These are phyloP conservation scores for Anodontia alba DNA, from an alignment of 2,888 invertebrate species.

Conservation along the genomic window DNA sequence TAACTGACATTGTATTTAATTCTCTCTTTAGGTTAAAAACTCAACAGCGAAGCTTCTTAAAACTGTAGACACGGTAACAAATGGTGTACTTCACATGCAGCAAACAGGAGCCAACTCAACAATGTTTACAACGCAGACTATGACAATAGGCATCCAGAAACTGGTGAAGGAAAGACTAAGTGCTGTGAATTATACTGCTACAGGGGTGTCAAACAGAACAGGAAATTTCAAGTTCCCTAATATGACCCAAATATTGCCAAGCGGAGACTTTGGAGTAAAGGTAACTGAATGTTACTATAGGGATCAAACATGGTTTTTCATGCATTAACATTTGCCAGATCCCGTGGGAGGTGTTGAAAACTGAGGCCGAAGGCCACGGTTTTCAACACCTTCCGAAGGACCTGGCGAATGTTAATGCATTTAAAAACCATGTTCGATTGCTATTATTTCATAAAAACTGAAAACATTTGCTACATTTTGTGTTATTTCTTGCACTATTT, in stretches of 20 bases:
- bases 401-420: no score
- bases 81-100: constrained; percentile 31
- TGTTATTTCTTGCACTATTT: no score
- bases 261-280: neutral
- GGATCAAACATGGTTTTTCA: no score
- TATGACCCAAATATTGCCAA: neutral
- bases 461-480: no score
- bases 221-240: neutral
- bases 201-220: neutral
- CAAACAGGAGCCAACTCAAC: constrained; percentile 23
- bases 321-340: no score
- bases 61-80: constrained; percentile 36
- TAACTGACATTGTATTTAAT: no score
- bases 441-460: no score
- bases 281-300: no score
- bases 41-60: constrained; percentile 35
- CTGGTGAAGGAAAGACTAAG: neutral
- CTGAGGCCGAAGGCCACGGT: no score
- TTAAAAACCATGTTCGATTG: no score
- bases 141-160: constrained; percentile 34
- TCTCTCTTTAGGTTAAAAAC: constrained; percentile 41
- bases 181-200: neutral
- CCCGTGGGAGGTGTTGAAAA: no score
- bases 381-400: no score
- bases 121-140: constrained; percentile 33